Base-by-base conservation (phyloP, 1,140 invertebrate species). In the Drosophila grimshawi region DNA sequence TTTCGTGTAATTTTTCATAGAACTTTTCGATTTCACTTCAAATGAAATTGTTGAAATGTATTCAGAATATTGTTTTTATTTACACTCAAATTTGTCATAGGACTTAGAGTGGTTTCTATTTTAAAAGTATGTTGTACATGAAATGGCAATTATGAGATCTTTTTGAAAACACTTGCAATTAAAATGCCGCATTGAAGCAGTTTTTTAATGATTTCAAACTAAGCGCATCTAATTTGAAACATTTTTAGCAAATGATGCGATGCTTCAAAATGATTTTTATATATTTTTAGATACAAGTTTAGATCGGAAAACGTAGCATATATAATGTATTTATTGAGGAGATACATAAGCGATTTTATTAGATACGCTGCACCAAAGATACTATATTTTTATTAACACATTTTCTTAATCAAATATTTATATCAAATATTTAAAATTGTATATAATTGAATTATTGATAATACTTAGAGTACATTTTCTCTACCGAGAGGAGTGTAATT, bases 1-100 rank as follows among this genome's bases (percentile, higher is more conserved):
- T 75, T 65, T 61, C 66, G n/a, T 83, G 69, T 66, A 83, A 88
- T 88, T 80, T 88, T 46, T 86, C 80, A 83, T 48, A 41, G n/a
- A 51, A 61, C 65, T 65, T 78, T 81, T 85, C 63, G 70, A 63
- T 86, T 86, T 86, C 64, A 46, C 19, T 19, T 19, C 19, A 19
- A 19, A 19, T 0, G 19, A 19, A 19, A 19, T 19, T 19, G 1
- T 19, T 72, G 72, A 70, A 2, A 37, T 55, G 35, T 62, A 33
- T 56, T 53, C 52, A 32, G 8, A 33, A 37, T 53, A 60, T 72
- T 57, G 27, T 55, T 62, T 61, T 51, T 11, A 4, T 65, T 46
- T 29, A 27, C 62, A 64, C 49, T 8, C 53, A 3, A 39, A 66
- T 67, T 72, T 66, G 60, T 72, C 48, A 30, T 32, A 49, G 6